Percentiles rank a stretch among this genome's conserved stretches.
These are phyloP conservation scores for Hymenopus coronatus DNA, from an alignment of 2,888 invertebrate genomes.

Conservation along the genomic window DNA sequence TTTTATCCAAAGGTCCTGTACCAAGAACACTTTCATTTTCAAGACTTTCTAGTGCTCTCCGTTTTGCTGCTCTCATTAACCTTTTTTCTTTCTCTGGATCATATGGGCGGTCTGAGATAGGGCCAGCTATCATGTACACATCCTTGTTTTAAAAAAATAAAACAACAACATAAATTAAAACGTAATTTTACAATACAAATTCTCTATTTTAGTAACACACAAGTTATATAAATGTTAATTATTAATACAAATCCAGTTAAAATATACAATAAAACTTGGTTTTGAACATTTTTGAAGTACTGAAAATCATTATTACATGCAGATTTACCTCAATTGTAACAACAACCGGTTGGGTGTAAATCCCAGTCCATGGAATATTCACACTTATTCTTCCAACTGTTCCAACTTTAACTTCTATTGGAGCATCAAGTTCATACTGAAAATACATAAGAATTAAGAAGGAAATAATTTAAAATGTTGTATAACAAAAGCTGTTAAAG, in stretches of 20 bases:
- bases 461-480: too few species aligned
- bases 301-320: too few species aligned
- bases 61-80: slow-evolving; percentile 69
- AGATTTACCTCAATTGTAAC: slow-evolving; percentile 61
- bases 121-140: slow-evolving; percentile 71
- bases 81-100: slow-evolving; percentile 71
- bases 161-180: neutral
- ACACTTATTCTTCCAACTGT: slow-evolving; percentile 71
- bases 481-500: too few species aligned
- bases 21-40: slow-evolving; percentile 58
- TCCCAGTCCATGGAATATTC: slow-evolving; percentile 75
- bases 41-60: slow-evolving; percentile 65
- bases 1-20: slow-evolving; percentile 54
- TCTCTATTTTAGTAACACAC: neutral
- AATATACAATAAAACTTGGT: too few species aligned
- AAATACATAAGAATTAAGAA: slow-evolving; percentile 40
- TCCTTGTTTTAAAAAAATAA: slow-evolving; percentile 47
- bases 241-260: too few species aligned
- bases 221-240: too few species aligned
- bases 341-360: slow-evolving; percentile 70
- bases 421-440: slow-evolving; percentile 76
- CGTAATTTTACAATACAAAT: neutral
- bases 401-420: slow-evolving; percentile 78
- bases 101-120: slow-evolving; percentile 65
- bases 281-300: too few species aligned